Conservation (phyloP, 1,140 invertebrate species). For the Harlomillsia oculata region DNA sequence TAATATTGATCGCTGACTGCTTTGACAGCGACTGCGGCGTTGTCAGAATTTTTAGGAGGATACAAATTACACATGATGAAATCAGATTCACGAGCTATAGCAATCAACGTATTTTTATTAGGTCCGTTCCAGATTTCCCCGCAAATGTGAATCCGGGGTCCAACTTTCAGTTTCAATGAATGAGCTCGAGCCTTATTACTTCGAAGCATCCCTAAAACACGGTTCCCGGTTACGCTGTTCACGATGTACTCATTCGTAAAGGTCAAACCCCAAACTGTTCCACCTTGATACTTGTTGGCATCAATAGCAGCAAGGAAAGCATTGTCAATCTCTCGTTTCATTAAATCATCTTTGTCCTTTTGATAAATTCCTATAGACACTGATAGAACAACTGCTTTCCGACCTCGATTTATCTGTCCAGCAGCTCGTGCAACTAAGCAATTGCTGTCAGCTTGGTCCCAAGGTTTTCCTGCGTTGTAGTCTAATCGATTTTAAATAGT, state of each 20-base stretch:
- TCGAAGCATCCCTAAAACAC: slow-evolving; percentile 27
- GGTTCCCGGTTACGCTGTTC: neutral
- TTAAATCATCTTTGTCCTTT: neutral
- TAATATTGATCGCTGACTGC: slow-evolving; percentile 22
- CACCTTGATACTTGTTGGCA: slow-evolving; percentile 21
- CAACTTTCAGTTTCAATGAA: slow-evolving; percentile 16
- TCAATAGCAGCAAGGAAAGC: slow-evolving; percentile 28
- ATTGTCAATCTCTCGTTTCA: slow-evolving; percentile 27
- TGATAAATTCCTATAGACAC: slow-evolving; percentile 31
- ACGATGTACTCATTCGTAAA: slow-evolving; percentile 31
- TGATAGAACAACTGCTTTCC: slow-evolving; percentile 2
- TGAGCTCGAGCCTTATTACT: slow-evolving; percentile 17
- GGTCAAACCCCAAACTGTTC: slow-evolving; percentile 29
- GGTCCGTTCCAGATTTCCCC: slow-evolving; percentile 18
- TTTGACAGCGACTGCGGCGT: slow-evolving; percentile 15
- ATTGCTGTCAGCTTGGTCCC: slow-evolving; percentile 31
- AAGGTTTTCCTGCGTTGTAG: slow-evolving; percentile 14
- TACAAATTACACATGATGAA: slow-evolving; percentile 35
- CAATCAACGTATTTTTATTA: slow-evolving; percentile 6
- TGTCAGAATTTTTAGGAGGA: slow-evolving; percentile 9
- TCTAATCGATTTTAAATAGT: slow-evolving; percentile 12
- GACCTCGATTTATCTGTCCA: slow-evolving; percentile 22
- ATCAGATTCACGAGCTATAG: slow-evolving; percentile 26
- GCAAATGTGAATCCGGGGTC: slow-evolving; percentile 28
- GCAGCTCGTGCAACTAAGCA: slow-evolving; percentile 28